Percentiles rank a stretch among this genome's conserved stretches.
Conservation (phyloP, 2,888 invertebrate genomes). For the Drosophila antonietae region DNA sequence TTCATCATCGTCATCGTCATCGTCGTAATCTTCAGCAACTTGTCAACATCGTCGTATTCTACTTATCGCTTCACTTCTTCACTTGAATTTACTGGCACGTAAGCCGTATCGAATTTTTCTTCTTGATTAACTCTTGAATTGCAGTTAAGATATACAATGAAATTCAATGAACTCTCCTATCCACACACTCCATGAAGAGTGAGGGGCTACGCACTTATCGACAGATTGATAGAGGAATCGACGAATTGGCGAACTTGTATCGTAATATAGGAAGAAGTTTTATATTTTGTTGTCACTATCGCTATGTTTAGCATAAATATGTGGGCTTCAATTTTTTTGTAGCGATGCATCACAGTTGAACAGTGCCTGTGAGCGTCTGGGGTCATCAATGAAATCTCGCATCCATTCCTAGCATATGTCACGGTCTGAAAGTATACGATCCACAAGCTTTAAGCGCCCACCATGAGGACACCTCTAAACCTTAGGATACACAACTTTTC, state of each 20-base stretch:
- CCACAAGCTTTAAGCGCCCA: slow-evolving; percentile 6
- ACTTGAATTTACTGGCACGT: slow-evolving; percentile 46
- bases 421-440: slow-evolving; percentile 13
- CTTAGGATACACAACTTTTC: slow-evolving; percentile 56
- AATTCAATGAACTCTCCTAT: slow-evolving; percentile 8
- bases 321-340: slow-evolving; percentile 61
- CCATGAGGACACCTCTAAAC: slow-evolving; percentile 31
- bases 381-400: slow-evolving; percentile 24
- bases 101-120: slow-evolving; percentile 60
- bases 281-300: slow-evolving; percentile 41
- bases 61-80: slow-evolving; percentile 16
- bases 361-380: slow-evolving; percentile 72
- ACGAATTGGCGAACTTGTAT: slow-evolving; percentile 29
- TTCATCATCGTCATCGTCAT: slow-evolving; percentile 22
- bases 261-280: slow-evolving; percentile 54
- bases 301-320: slow-evolving; percentile 43
- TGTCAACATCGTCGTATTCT: slow-evolving; percentile 23
- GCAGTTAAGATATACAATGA: slow-evolving; percentile 40
- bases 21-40: slow-evolving; percentile 14
- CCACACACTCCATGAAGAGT: slow-evolving; percentile 14
- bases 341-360: slow-evolving; percentile 74
- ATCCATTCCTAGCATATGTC: not conserved
- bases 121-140: slow-evolving; percentile 61
- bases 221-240: slow-evolving; percentile 35
- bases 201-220: slow-evolving; percentile 39